Conservation (phyloP, 2,888 invertebrate species). For the Trichogramma evanescens region DNA sequence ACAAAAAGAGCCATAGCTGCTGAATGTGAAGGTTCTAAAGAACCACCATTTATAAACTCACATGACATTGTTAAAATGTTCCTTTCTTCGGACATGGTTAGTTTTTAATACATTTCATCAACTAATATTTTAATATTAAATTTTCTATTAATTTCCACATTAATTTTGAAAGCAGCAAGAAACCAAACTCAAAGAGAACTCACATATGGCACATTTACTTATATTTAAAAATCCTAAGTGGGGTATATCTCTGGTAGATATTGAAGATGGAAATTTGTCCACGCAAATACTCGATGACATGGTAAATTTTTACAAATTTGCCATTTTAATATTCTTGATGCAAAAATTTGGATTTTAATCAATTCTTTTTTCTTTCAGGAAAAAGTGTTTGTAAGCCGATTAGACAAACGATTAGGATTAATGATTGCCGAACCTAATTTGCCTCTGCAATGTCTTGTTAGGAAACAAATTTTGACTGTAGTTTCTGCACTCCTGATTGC, state of each 20-base stretch:
- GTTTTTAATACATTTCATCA: slow-evolving; percentile 10
- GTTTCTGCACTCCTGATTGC: slow-evolving; percentile 47
- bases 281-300: slow-evolving; percentile 42
- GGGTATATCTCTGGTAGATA: slow-evolving; percentile 59
- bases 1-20: slow-evolving; percentile 54
- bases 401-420: slow-evolving; percentile 54
- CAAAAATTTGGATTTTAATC: neutral
- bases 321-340: neutral
- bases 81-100: slow-evolving; percentile 31
- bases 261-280: slow-evolving; percentile 38
- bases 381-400: slow-evolving; percentile 51
- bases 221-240: slow-evolving; percentile 66
- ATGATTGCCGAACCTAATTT: slow-evolving; percentile 55
- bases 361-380: slow-evolving; percentile 43
- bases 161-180: slow-evolving; percentile 43
- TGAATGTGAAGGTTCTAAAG: slow-evolving; percentile 52
- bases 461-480: slow-evolving; percentile 54
- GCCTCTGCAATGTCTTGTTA: slow-evolving; percentile 57
- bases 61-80: slow-evolving; percentile 57
- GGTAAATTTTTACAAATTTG: slow-evolving; percentile 35
- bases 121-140: neutral
- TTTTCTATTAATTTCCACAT: neutral
- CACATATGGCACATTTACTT: slow-evolving; percentile 63
- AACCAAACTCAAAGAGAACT: slow-evolving; percentile 49
- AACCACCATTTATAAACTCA: slow-evolving; percentile 57